phyloP scores from a whole-genome alignment of 1,140 invertebrate species.

The Acromyrmex heyeri region DNA sequence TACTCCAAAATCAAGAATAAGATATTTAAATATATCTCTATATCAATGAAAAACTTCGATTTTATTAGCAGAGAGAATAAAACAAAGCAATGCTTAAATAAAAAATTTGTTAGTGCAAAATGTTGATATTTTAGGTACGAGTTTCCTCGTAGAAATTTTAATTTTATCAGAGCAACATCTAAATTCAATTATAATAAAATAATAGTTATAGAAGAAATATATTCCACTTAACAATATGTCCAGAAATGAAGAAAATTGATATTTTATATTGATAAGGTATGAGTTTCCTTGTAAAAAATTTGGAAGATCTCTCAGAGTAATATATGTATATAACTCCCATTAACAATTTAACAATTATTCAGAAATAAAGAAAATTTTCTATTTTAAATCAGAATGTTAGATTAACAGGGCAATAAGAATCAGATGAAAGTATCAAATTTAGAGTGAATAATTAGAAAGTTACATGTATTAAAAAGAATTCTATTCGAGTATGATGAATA shows the following conservation, averaged over 20 bases:
- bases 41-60: not conserved
- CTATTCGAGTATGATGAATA: not conserved
- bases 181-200: too few species aligned
- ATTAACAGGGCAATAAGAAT: too few species aligned
- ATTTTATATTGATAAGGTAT: too few species aligned
- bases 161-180: not conserved
- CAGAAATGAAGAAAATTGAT: too few species aligned
- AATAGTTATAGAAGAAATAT: too few species aligned
- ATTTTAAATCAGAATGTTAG: too few species aligned
- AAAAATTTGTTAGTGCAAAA: not conserved
- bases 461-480: too few species aligned
- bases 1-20: not conserved
- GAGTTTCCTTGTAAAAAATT: too few species aligned
- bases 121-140: not conserved
- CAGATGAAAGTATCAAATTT: too few species aligned
- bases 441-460: too few species aligned
- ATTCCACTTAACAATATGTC: too few species aligned
- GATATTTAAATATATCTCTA: not conserved
- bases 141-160: not conserved
- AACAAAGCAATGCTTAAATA: not conserved
- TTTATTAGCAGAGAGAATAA: not conserved
- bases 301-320: not conserved
- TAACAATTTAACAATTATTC: not conserved
- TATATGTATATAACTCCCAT: not conserved
- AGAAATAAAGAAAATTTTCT: not conserved